Evolutionary conservation across 2,888 invertebrate species (phyloP).

Genomic region (Mesoligia furuncula): DNA sequence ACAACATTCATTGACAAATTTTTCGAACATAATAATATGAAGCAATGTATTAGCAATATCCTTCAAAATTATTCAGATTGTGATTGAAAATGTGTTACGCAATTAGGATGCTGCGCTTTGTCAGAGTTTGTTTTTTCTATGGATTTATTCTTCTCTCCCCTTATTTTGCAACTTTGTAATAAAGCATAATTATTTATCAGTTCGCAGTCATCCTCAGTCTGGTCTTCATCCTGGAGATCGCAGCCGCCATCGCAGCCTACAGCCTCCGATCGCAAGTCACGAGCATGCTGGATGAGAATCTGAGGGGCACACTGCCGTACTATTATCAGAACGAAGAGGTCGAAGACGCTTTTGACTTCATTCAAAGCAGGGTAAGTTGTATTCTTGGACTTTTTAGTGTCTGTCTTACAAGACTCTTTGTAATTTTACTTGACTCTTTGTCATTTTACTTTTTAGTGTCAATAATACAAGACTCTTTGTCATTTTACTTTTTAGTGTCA

Average conservation of each 20-base stretch:
- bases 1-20: too few species aligned
- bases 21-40: too few species aligned
- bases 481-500: not conserved
- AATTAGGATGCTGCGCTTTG: too few species aligned
- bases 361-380: slow-evolving; percentile 93
- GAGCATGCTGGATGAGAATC: slow-evolving; percentile 88
- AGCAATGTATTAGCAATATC: too few species aligned
- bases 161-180: not conserved
- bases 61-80: too few species aligned
- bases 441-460: not conserved
- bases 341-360: slow-evolving; percentile 93
- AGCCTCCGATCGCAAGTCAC: slow-evolving; percentile 91
- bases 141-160: too few species aligned
- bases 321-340: slow-evolving; percentile 91
- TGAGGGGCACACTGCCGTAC: slow-evolving; percentile 91
- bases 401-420: not conserved
- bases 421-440: not conserved
- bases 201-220: slow-evolving; percentile 94
- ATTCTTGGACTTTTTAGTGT: not conserved
- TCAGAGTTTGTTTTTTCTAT: too few species aligned
- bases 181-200: slow-evolving; percentile 85
- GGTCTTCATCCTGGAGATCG: slow-evolving; percentile 95
- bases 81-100: too few species aligned
- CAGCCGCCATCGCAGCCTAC: slow-evolving; percentile 95
- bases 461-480: not conserved